Base-by-base conservation (phyloP, 1,140 invertebrate species). In the Diabrotica undecimpunctata region DNA sequence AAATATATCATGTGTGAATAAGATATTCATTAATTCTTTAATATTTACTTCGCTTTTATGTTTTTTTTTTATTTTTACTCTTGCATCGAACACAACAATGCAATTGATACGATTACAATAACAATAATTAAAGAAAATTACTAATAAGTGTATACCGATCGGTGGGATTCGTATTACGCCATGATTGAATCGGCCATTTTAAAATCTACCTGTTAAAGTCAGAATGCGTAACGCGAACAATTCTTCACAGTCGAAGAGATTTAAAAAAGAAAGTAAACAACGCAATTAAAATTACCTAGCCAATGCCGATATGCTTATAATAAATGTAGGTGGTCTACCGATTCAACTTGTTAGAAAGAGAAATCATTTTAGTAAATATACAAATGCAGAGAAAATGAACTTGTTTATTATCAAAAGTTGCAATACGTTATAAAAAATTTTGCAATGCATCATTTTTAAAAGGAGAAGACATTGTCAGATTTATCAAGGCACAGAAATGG, bases 121-220 rank as follows among this genome's bases (percentile, higher is more conserved):
- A 25, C 25, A 25, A n/a, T n/a, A n/a, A 25, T 25, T 25, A 25
- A 25, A 25, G 25, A 4, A 25, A 25, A 25, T 25, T 25, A 25
- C 25, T 25, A 25, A 25, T 25, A 25, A 25, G 25, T 25, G 25
- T 25, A 25, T 25, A 25, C 25, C 4, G 25, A 25, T 25, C 25
- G 1, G 1, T 25, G 25, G 25, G 25, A 25, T 25, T 25, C 11
- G 25, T 55, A 25, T 55, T 10, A 36, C 54, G 54, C 54, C 54
- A 55, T 55, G 12, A 25, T 55, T 14, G 11, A 14, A 46, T 14
- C 54, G 13, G 54, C 54, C 54, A 55, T 55, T 55, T 35, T 55
- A 14, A 14, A 55, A 25, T 14, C 8, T 36, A 25, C 54, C 41
- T 46, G 41, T 46, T 14, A 12, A 6, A 11, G 9, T 36, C 54